Evolutionary conservation across 2,888 invertebrate genomes (phyloP), one percentile per base, ranked within the genome.

Genomic region (Aphrophora alni): DNA sequence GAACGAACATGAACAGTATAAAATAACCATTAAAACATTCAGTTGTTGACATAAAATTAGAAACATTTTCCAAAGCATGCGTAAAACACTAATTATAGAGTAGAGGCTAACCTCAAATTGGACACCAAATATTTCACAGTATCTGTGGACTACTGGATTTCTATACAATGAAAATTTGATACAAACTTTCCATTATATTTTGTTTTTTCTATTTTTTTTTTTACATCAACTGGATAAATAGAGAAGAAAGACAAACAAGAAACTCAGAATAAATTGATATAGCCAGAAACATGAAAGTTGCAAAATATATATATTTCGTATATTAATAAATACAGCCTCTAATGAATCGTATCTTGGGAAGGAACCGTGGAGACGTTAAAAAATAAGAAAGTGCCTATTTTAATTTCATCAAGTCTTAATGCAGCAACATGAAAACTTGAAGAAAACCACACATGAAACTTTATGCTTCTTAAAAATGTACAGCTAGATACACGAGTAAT

Each of bases 181-280:
- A 59, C 59, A 59, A 59, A 59, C 59, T 59, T 59, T 59, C 59
- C 59, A 59, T 59, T 8, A 59, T 59, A 59, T 59, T 59, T 44
- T 44, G 17, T 44, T 14, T 33, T 10, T n/a, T n/a, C n/a, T 5
- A 33, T 33, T 33, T 33, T 33, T 33, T 44, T 14, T 7, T 44
- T 44, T 44, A 59, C 21, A 21, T 12, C 59, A 21, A 59, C 59
- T 59, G 8, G 33, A 8, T 59, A 12, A 21, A 59, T 44, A 44
- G 21, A 59, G n/a, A 2, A 59, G 21, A 59, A 59, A 5, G 44
- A 14, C 21, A 59, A 59, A 59, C 59, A 5, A 59, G 59, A 59
- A n/a, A 59, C 59, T 59, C 21, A 21, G 3, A 21, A 59, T 59
- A 3, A 21, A 59, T 59, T 59, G 14, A 59, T 21, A 21, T 21